Evolutionary conservation across 2,113 vertebrate genomes (phyloP).

Genomic region (Lagenorhynchus albirostris): DNA sequence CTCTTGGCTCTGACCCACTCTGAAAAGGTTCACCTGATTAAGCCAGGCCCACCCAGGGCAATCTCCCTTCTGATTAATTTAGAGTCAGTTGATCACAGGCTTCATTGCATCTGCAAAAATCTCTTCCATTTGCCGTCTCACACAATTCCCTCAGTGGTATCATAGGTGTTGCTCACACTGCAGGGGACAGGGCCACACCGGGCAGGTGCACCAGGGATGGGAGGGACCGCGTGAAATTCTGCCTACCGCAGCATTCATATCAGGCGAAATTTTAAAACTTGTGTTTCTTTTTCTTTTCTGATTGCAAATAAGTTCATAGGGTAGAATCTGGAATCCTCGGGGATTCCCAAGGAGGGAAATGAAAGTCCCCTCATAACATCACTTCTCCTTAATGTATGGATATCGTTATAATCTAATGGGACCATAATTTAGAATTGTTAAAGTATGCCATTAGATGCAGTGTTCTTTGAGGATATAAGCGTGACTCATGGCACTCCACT

Average conservation of each 20-base stretch:
- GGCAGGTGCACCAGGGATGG: rapidly evolving
- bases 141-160: neutral
- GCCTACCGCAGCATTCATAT: neutral
- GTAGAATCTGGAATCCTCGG: neutral
- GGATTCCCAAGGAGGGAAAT: neutral
- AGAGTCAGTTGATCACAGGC: neutral
- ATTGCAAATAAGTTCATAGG: neutral
- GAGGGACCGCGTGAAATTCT: neutral
- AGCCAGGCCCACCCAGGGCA: neutral
- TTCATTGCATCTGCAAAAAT: neutral
- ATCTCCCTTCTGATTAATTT: neutral
- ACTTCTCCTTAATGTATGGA: neutral
- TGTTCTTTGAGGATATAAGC: neutral
- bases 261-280: neutral
- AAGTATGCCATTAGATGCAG: neutral
- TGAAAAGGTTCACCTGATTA: neutral
- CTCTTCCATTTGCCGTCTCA: neutral
- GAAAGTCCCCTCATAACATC: neutral
- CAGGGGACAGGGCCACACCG: neutral
- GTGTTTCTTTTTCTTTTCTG: neutral
- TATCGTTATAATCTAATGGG: neutral
- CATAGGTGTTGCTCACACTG: neutral
- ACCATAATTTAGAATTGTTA: neutral
- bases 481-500: neutral
- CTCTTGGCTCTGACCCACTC: neutral